Conservation (phyloP, 2,888 invertebrate genomes). For the Pardosa pseudoannulata region DNA sequence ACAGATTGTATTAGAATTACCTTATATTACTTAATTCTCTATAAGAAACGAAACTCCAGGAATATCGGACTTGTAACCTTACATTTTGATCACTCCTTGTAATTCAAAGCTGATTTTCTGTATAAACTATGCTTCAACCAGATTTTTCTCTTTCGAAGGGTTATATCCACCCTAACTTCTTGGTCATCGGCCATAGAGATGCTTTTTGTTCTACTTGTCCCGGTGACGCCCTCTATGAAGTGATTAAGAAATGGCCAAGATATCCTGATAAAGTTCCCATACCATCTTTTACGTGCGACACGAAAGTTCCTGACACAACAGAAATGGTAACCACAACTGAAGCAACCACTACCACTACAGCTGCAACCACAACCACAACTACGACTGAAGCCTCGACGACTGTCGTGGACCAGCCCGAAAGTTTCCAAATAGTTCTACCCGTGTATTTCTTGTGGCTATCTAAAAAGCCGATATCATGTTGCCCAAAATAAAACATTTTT, state of each 20-base stretch:
- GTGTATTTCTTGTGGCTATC: background rate
- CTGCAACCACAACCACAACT: slow-evolving; percentile 13
- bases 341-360: slow-evolving; percentile 10
- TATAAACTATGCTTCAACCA: no score
- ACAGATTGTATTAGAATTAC: no score
- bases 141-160: slow-evolving; percentile 54
- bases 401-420: background rate
- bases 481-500: background rate
- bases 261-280: slow-evolving; percentile 57
- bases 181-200: slow-evolving; percentile 68
- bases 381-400: slow-evolving; percentile 16
- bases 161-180: slow-evolving; percentile 67
- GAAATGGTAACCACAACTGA: background rate
- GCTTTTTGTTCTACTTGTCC: slow-evolving; percentile 70
- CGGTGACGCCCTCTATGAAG: slow-evolving; percentile 58
- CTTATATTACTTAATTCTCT: no score
- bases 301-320: background rate
- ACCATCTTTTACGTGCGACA: slow-evolving; percentile 54
- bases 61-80: no score
- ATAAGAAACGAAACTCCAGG: no score
- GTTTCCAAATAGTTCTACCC: no score
- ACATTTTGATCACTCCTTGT: no score
- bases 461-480: background rate
- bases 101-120: no score
- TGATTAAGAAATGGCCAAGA: slow-evolving; percentile 63